Evolutionary conservation across 2,113 vertebrate species (phyloP), one percentile per base, ranked within the genome.

Genomic region (Paramormyrops kingsleyae): DNA sequence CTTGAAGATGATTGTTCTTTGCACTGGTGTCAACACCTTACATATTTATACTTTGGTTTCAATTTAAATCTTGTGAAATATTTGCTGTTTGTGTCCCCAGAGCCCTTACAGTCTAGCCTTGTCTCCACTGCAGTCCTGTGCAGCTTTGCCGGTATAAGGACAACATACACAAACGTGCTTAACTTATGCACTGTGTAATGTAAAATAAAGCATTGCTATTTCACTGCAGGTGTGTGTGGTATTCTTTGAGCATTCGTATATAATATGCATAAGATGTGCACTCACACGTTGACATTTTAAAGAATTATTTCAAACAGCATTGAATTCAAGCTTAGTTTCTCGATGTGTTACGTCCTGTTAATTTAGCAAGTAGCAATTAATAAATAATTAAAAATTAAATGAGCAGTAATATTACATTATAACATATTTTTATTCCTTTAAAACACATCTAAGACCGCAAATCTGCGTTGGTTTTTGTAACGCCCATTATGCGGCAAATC

Each of bases 121-220:
- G 35, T 88, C 35, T 35, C 42, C 44, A 52, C 86, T 88, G 27
- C 56, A 53, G 59, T 70, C 62, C 62, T 70, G 62, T 87, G 62
- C 66, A 56, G 86, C 44, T 80, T 77, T 53, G n/a, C 74, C 66
- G 56, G 86, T 74, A 62, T 77, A 47, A 87, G 47, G 70, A 44
- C 56, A 70, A 62, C 31, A 12, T 87, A 49, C 90, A 90, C 86
- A 83, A 31, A 53, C 21, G 42, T 88, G 47, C 80, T 83, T 35
- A 50, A 88, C 59, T 90, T 88, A 24, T 6, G 87, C 90, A 83
- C 87, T 90, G 87, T 87, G 85, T 83, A 17, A 88, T 88, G 86
- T 88, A 83, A 90, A 88, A 90, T 88, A 90, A 88, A 90, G 70
- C 15, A 59, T 53, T 88, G 66, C 62, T 90, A 39, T 88, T 83